Evolutionary conservation across 2,113 vertebrate species (phyloP).

Genomic region (Ginglymostoma cirratum): DNA sequence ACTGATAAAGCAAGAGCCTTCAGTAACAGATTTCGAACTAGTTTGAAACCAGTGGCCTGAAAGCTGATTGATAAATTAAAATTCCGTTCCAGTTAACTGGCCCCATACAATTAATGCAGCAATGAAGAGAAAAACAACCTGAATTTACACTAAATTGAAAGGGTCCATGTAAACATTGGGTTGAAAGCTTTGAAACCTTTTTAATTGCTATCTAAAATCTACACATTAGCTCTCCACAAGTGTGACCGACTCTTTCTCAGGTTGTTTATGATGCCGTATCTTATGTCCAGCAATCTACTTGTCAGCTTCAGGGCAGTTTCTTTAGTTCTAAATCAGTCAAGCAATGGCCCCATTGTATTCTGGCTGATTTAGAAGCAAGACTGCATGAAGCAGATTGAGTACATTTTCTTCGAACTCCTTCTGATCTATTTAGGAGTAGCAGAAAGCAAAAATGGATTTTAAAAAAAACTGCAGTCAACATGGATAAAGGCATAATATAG

Average conservation of each 20-base stretch:
- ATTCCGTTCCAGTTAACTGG: constrained; percentile 34
- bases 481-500: not conserved
- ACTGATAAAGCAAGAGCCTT: not conserved
- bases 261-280: not conserved
- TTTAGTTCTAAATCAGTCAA: not conserved
- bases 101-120: not conserved
- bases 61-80: constrained; percentile 32
- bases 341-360: constrained; percentile 5
- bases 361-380: constrained; percentile 5
- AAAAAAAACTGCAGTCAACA: not conserved
- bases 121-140: not conserved
- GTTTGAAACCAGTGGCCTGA: constrained; percentile 27
- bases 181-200: constrained; percentile 1
- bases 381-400: not conserved
- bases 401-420: not conserved
- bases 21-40: not conserved
- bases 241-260: not conserved
- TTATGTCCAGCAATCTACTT: constrained; percentile 4
- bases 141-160: constrained; percentile 25
- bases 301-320: constrained; percentile 21
- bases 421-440: not conserved
- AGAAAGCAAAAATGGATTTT: not conserved
- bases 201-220: not conserved
- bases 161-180: not conserved
- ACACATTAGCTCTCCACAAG: not conserved